Conservation (phyloP, 1,140 invertebrate genomes). For the Ceratosolen fusciceps region DNA sequence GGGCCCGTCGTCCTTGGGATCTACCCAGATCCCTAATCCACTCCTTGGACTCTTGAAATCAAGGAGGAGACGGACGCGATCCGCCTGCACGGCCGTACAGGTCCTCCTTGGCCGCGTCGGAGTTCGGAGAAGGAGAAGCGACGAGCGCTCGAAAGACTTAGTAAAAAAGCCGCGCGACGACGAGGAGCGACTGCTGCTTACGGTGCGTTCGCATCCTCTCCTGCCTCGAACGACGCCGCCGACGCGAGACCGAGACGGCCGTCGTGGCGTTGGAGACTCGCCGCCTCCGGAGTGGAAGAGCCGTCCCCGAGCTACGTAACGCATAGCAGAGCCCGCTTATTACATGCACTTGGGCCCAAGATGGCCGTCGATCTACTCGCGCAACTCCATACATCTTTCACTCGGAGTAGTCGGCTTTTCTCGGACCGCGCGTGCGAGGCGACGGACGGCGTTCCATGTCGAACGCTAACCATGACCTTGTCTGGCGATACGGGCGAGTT, state of each 20-base stretch:
- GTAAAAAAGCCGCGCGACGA: neutral
- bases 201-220: neutral
- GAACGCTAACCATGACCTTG: constrained; percentile 64
- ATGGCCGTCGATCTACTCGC: constrained; percentile 50
- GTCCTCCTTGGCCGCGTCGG: too few relatives aligned
- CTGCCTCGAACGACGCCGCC: neutral
- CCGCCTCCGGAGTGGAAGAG: neutral
- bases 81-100: too few relatives aligned
- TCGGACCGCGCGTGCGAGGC: neutral
- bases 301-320: neutral
- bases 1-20: too few relatives aligned
- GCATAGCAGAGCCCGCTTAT: constrained; percentile 1
- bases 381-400: constrained; percentile 1
- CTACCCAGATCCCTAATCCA: too few relatives aligned
- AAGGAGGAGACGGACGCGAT: too few relatives aligned
- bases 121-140: neutral
- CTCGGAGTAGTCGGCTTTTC: neutral
- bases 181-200: neutral
- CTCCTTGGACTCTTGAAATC: too few relatives aligned
- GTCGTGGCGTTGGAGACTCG: too few relatives aligned
- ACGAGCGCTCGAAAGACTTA: neutral
- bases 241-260: too few relatives aligned
- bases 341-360: constrained; percentile 50
- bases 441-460: constrained; percentile 16
- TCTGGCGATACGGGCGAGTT: constrained; percentile 55